These are phyloP conservation scores for Clunio marinus DNA, from an alignment of 2,888 invertebrate genomes.

Conservation along the genomic window DNA sequence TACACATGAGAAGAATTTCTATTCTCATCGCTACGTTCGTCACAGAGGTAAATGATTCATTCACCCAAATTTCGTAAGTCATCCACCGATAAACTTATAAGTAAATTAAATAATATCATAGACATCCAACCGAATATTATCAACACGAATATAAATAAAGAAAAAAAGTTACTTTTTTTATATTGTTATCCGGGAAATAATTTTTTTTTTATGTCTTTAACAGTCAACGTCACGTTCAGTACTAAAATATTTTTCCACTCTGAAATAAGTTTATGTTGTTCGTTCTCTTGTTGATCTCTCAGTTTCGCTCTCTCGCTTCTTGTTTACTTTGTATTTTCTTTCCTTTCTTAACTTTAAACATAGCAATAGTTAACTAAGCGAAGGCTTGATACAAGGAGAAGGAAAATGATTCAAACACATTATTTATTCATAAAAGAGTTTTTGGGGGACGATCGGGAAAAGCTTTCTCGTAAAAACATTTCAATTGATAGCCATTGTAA, in stretches of 20 bases:
- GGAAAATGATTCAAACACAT: background rate
- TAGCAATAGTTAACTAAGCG: background rate
- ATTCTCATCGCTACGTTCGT: slow-evolving; percentile 8
- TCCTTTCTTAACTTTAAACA: background rate
- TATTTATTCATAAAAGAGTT: slow-evolving; percentile 11
- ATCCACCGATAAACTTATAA: too few species aligned
- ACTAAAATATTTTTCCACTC: slow-evolving; percentile 27
- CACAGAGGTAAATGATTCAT: background rate
- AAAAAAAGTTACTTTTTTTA: slow-evolving; percentile 11
- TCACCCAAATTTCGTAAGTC: slow-evolving; percentile 6
- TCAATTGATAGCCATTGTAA: too few species aligned
- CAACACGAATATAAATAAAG: slow-evolving; percentile 7
- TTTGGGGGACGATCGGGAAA: slow-evolving; percentile 6
- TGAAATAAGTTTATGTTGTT: slow-evolving; percentile 10
- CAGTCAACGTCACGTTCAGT: slow-evolving; percentile 26
- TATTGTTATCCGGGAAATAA: slow-evolving; percentile 15
- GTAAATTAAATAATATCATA: too few species aligned
- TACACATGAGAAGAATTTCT: background rate
- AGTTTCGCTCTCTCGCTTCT: slow-evolving; percentile 11
- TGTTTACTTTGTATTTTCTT: background rate
- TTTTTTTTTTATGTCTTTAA: slow-evolving; percentile 10
- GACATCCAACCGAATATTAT: too few species aligned
- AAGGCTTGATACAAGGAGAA: background rate
- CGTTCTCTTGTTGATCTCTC: background rate
- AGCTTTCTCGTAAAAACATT: too few species aligned